Conservation (phyloP, 2,797 vertebrate species). For the Gallinago stenura region DNA sequence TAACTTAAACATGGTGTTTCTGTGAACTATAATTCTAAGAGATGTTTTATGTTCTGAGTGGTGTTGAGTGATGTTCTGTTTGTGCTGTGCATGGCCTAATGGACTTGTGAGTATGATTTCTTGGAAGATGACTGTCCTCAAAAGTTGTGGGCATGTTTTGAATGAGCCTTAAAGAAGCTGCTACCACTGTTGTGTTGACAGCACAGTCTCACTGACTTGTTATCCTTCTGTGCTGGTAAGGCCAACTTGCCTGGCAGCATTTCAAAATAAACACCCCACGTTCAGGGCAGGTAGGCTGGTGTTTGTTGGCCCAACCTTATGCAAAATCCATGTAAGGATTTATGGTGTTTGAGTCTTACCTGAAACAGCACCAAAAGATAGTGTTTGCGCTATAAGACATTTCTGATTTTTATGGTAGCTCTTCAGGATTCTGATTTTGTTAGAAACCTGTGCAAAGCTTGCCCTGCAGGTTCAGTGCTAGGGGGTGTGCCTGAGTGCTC, state of each 20-base stretch:
- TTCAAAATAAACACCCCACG: not conserved
- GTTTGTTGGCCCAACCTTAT: not conserved
- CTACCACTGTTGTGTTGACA: not conserved
- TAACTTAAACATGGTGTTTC: not conserved
- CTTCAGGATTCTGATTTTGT: not conserved
- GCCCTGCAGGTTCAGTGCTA: not conserved
- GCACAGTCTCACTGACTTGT: not conserved
- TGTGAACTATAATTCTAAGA: not conserved
- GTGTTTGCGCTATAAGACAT: not conserved
- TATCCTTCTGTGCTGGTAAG: not conserved
- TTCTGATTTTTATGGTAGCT: not conserved
- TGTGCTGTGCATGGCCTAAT: not conserved
- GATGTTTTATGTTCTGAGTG: not conserved
- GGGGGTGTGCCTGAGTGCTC: not conserved
- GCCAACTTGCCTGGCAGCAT: not conserved
- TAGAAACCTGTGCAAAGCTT: not conserved
- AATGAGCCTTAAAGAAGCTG: not conserved
- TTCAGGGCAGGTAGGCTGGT: not conserved
- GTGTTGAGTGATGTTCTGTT: not conserved
- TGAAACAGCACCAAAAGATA: not conserved
- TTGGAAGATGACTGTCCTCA: not conserved
- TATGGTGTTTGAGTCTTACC: not conserved
- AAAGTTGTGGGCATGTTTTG: not conserved
- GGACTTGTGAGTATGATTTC: not conserved
- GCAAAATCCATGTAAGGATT: not conserved